Conservation (phyloP, 37 sponge, comb jelly and placozoan species). For the Geodia barretti region DNA sequence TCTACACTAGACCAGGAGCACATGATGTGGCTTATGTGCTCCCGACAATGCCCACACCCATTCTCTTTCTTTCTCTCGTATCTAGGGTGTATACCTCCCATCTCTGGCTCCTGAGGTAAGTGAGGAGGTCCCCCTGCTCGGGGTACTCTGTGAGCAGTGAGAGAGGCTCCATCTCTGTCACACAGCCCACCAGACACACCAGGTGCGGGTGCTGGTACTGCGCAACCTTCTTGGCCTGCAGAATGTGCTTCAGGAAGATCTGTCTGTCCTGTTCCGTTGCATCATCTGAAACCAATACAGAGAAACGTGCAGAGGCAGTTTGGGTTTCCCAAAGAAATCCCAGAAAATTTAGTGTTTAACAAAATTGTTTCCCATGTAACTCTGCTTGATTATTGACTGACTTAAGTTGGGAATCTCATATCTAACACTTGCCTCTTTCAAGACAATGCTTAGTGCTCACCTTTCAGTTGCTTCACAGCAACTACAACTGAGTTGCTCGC, state of each 20-base stretch:
- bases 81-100: constrained; percentile 29
- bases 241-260: constrained; percentile 44
- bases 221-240: constrained; percentile 46
- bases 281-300: constrained; percentile 19
- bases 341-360: too few species aligned
- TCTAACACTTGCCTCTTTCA: too few species aligned
- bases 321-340: too few species aligned
- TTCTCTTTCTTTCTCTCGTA: too few species aligned
- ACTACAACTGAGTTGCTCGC: not conserved
- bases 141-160: constrained; percentile 53
- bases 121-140: constrained; percentile 54
- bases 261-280: constrained; percentile 13
- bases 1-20: not conserved
- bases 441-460: too few species aligned
- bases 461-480: constrained; percentile 51
- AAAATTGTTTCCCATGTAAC: too few species aligned
- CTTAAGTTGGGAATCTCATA: too few species aligned
- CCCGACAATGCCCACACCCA: too few species aligned
- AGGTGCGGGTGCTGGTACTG: constrained; percentile 21
- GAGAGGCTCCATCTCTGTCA: constrained; percentile 54
- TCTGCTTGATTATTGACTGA: too few species aligned
- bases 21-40: too few species aligned
- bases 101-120: constrained; percentile 45
- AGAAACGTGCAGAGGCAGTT: not conserved
- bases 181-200: constrained; percentile 74